These are phyloP conservation scores for Seriola rivoliana DNA, from an alignment of 2,113 vertebrate species.

Conservation along the genomic window DNA sequence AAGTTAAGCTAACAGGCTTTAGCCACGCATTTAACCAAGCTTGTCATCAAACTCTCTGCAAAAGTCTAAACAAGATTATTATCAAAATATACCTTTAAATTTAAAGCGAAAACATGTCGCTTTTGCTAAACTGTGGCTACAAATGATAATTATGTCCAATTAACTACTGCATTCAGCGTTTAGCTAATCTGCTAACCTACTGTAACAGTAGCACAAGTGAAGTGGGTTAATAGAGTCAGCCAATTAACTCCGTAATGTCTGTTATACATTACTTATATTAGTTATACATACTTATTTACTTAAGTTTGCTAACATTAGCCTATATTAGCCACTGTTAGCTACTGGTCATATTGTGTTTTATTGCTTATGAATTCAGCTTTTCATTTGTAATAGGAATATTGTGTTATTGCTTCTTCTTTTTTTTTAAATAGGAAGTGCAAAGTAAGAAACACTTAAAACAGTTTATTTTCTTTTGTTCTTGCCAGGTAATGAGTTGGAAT, in stretches of 20 bases:
- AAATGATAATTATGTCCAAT: not conserved
- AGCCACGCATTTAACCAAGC: no score
- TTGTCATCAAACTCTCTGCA: no score
- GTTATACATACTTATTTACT: not conserved
- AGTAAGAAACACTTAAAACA: not conserved
- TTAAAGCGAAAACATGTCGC: not conserved
- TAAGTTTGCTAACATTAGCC: not conserved
- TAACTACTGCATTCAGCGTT: no score
- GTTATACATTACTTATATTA: no score
- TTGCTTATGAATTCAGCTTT: not conserved
- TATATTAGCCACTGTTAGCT: no score
- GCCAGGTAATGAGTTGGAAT: conserved; percentile 95
- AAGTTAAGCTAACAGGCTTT: no score
- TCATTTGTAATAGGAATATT: not conserved
- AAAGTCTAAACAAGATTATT: not conserved
- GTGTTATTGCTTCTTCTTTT: not conserved
- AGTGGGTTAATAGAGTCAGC: not conserved
- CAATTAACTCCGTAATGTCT: not conserved
- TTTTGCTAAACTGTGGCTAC: not conserved
- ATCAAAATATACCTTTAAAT: not conserved
- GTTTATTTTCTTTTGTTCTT: conserved; percentile 14
- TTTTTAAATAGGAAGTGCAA: no score
- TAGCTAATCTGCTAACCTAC: not conserved
- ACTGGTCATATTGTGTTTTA: no score
- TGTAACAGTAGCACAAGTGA: not conserved